Base-by-base conservation (phyloP, 2,797 vertebrate species). In the Morelia viridis region DNA sequence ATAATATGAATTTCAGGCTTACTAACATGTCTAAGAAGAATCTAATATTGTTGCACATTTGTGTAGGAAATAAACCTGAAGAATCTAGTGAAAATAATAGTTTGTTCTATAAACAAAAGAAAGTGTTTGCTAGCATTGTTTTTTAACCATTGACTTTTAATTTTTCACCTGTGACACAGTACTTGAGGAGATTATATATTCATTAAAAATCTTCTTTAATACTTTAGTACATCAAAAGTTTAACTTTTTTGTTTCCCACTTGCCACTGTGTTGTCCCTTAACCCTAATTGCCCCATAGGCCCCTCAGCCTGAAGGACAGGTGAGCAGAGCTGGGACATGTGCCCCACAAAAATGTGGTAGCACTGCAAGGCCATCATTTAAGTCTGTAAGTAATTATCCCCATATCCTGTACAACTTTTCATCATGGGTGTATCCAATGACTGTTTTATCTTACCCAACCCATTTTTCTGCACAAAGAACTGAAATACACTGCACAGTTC, bases 361-460 rank as follows among this genome's bases (percentile, higher is more conserved):
- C 96, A 96, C 96, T 95, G 96, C 97, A 95, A 96, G 97, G 95
- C 97, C 97, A 89, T 97, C 97, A 41, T 97, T 97, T 96, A 94
- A 98, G 95, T 97, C 97, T 98, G 97, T 98, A 98, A 99, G 98
- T 98, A 98, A 97, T 35, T 92, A 95, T 97, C 97, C 96, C 96
- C 97, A 87, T 96, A 95, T 96, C 96, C 96, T 96, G 92, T 93
- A 91, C 93, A 68, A 93, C 56, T 94, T 58, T 96, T 91, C 90
- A 0, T 94, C 85, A 0, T 94, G 90, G 95, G 80, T 96, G 93
- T 95, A 95, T 92, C 92, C 64, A 93, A 4, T 91, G 46, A 92
- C 61, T 93, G 80, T 94, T 68, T 65, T 92, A 46, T 91, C 93
- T 89, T 94, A 89, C 60, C 92, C 90, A 94, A 84, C 88, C 92